Evolutionary conservation across 2,113 vertebrate genomes (phyloP).

Genomic region (Sceloporus undulatus): DNA sequence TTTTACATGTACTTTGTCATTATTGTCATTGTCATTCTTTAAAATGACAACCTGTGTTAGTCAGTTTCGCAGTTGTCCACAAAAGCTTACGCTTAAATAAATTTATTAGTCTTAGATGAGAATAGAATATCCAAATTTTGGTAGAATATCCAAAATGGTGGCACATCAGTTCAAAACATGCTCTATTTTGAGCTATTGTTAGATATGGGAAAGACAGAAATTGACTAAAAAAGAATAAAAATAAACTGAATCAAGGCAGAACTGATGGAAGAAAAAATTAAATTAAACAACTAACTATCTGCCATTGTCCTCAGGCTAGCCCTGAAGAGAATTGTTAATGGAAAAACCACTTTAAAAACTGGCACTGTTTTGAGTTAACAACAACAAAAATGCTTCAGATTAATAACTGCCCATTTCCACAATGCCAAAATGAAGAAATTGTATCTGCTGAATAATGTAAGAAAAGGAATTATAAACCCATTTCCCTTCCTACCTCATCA

Average conservation of each 20-base stretch:
- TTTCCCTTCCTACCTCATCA: not conserved
- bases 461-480: not conserved
- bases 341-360: not conserved
- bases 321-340: not conserved
- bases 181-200: no score
- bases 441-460: not conserved
- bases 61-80: no score
- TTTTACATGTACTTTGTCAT: no score
- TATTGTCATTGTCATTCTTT: no score
- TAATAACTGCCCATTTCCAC: not conserved
- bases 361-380: not conserved
- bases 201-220: no score
- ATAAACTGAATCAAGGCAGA: no score
- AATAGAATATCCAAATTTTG: no score
- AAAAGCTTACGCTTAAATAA: no score
- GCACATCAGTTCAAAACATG: not conserved
- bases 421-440: conserved; percentile 9
- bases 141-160: not conserved
- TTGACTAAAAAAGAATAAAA: no score
- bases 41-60: no score
- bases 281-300: not conserved
- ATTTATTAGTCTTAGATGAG: no score
- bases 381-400: not conserved
- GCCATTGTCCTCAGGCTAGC: not conserved
- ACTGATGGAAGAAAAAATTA: not conserved